Percentiles rank a stretch among this genome's conserved stretches.
These are phyloP conservation scores for Rhyzopertha dominica DNA, from an alignment of 1,140 invertebrate genomes.

Conservation along the genomic window DNA sequence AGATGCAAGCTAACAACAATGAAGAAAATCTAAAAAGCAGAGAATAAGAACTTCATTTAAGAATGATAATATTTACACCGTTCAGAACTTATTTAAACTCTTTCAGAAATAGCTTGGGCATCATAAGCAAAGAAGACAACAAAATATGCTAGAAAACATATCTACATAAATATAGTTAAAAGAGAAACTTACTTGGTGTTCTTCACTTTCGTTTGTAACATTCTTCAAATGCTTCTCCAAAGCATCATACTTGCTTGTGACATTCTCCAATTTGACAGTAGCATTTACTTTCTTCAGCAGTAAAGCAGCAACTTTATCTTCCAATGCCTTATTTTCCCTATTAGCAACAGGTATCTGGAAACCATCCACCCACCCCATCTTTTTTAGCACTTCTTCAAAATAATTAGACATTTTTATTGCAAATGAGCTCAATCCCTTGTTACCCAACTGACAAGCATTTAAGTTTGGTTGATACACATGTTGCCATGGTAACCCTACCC, in stretches of 20 bases:
- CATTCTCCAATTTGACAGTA: slow-evolving; percentile 23
- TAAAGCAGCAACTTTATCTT: slow-evolving; percentile 50
- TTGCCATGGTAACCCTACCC: not conserved
- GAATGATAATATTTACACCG: no score
- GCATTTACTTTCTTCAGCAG: slow-evolving; percentile 30
- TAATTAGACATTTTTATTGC: slow-evolving; percentile 17
- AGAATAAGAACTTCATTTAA: no score
- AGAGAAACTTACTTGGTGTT: slow-evolving; percentile 55
- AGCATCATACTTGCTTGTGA: slow-evolving; percentile 44
- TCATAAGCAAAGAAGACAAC: no score
- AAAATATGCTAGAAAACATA: no score
- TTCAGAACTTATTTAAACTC: no score
- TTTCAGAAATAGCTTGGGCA: no score
- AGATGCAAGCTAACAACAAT: no score
- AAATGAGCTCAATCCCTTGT: no score
- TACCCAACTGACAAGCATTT: no score
- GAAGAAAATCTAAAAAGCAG: no score
- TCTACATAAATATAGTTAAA: no score
- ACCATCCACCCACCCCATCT: slow-evolving; percentile 66
- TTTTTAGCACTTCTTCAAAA: slow-evolving; percentile 58
- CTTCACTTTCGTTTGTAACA: slow-evolving; percentile 51
- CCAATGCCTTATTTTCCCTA: slow-evolving; percentile 61
- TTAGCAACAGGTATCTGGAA: slow-evolving; percentile 68
- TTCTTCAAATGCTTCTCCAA: slow-evolving; percentile 51
- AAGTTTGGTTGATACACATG: no score